Evolutionary conservation across 2,888 invertebrate genomes (phyloP).

Genomic region (Chrysina gloriosa): DNA sequence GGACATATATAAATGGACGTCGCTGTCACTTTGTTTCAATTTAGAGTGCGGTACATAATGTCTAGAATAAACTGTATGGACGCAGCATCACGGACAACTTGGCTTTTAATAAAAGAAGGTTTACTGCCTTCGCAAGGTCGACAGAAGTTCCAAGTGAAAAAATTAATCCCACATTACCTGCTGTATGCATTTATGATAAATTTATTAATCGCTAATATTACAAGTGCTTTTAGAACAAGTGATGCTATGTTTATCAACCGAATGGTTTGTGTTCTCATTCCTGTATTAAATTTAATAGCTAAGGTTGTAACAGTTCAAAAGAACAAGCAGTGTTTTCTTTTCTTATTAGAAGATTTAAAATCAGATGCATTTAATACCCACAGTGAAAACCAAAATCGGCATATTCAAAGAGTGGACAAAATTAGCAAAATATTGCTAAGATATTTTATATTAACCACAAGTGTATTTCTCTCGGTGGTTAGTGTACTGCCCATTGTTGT

Average conservation of each 20-base stretch:
- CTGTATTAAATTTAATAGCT: background rate
- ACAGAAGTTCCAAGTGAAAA: background rate
- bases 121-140: background rate
- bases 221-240: background rate
- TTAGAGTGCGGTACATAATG: background rate
- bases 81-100: background rate
- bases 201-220: background rate
- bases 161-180: background rate
- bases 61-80: background rate
- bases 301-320: background rate
- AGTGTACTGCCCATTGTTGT: background rate
- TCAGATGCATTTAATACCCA: background rate
- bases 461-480: background rate
- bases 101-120: background rate
- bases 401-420: background rate
- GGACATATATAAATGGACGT: too few species aligned
- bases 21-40: too few species aligned
- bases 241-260: background rate
- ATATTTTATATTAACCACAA: background rate
- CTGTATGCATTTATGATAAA: background rate
- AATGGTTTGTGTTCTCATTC: constrained; percentile 3
- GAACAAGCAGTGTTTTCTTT: background rate
- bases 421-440: background rate
- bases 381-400: background rate
- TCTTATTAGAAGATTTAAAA: background rate